A percentile compares a stretch with the other conserved stretches of the same genome.
Conservation (phyloP, 2,113 vertebrate genomes). For the Chionis minor region DNA sequence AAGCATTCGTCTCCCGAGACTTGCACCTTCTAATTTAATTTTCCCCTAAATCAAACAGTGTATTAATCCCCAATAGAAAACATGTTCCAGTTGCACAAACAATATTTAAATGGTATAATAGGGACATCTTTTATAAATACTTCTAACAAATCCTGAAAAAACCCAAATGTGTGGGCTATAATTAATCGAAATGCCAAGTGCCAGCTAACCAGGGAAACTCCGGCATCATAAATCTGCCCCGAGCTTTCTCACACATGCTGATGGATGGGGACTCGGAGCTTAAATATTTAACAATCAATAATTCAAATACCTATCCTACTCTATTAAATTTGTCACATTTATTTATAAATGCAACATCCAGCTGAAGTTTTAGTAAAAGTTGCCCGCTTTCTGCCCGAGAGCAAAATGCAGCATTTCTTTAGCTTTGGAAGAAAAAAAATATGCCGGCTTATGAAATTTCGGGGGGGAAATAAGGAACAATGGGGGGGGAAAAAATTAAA, state of each 20-base stretch:
- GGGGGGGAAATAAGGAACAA: not conserved
- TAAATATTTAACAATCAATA: slow-evolving; percentile 83
- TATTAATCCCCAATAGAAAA: slow-evolving; percentile 68
- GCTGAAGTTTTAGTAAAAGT: slow-evolving; percentile 46
- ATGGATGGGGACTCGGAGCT: slow-evolving; percentile 77
- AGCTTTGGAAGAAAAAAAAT: not conserved
- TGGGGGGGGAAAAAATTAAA: not conserved
- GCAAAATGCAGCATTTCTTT: not conserved
- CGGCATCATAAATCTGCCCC: slow-evolving; percentile 77
- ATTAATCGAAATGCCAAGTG: slow-evolving; percentile 80
- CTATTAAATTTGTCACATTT: slow-evolving; percentile 78
- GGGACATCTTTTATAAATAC: slow-evolving; percentile 62
- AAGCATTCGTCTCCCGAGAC: not conserved
- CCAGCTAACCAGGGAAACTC: slow-evolving; percentile 79
- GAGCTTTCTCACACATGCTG: slow-evolving; percentile 65
- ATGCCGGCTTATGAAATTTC: not conserved
- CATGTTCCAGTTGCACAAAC: slow-evolving; percentile 62
- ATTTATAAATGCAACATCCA: slow-evolving; percentile 70
- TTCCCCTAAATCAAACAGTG: slow-evolving; percentile 62
- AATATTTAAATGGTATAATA: slow-evolving; percentile 68
- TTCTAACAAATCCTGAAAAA: slow-evolving; percentile 49
- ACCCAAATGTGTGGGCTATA: slow-evolving; percentile 59
- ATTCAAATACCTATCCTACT: slow-evolving; percentile 78
- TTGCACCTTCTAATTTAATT: slow-evolving; percentile 55
- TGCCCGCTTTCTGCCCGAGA: not conserved